Percentiles rank a stretch among this genome's conserved stretches.
These are phyloP conservation scores for Brachynemurus nebulosus DNA, from an alignment of 2,888 invertebrate genomes.

Conservation along the genomic window DNA sequence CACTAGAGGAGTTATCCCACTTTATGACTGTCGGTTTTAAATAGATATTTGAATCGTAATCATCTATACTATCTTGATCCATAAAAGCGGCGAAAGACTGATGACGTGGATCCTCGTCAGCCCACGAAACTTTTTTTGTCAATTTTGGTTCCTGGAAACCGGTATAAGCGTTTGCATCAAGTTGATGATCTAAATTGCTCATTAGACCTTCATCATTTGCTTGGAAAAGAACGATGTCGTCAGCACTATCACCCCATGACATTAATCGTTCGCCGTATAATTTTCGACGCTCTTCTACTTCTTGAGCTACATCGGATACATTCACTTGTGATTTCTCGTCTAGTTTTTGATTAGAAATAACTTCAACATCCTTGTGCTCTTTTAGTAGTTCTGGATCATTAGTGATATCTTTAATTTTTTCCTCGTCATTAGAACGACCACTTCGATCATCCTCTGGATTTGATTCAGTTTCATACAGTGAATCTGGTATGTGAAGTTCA, in stretches of 20 bases:
- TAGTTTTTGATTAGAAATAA: background rate
- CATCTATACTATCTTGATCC: slow-evolving; percentile 24
- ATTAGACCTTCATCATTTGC: background rate
- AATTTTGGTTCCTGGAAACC: too few species aligned
- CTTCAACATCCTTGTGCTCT: slow-evolving; percentile 19
- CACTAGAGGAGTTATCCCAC: slow-evolving; percentile 1
- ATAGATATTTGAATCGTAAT: background rate
- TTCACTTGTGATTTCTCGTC: background rate
- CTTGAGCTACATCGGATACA: background rate
- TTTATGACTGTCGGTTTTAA: background rate
- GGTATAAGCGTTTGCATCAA: too few species aligned
- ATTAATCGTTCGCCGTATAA: slow-evolving; percentile 1
- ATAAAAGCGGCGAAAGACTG: slow-evolving; percentile 29
- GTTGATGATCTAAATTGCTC: too few species aligned
- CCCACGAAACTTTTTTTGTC: slow-evolving; percentile 18
- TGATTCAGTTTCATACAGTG: slow-evolving; percentile 6
- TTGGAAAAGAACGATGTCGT: background rate
- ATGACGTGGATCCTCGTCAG: slow-evolving; percentile 27
- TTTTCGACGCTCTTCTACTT: background rate
- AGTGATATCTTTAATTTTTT: slow-evolving; percentile 25
- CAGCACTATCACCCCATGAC: background rate
- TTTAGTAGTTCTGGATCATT: slow-evolving; percentile 19
- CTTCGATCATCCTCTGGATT: slow-evolving; percentile 4
- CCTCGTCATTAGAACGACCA: slow-evolving; percentile 16
- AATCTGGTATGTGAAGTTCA: slow-evolving; percentile 4